These are phyloP conservation scores for Apodemus speciosus DNA, from an alignment of 2,113 vertebrate species.

Conservation along the genomic window DNA sequence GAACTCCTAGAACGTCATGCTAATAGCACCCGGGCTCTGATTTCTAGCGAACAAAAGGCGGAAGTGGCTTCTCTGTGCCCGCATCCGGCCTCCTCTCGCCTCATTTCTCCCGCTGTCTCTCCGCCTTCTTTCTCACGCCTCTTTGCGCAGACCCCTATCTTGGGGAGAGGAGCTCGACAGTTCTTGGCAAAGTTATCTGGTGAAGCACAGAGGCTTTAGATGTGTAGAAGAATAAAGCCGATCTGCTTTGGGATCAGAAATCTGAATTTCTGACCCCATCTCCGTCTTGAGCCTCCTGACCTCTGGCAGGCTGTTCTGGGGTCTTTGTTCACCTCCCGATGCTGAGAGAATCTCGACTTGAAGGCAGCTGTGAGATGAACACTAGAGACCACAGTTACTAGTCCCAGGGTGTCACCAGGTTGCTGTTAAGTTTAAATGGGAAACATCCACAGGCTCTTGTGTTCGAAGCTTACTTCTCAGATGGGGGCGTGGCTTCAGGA, in stretches of 20 bases:
- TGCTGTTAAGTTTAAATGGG: background rate
- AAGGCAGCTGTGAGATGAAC: background rate
- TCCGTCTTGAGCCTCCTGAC: background rate
- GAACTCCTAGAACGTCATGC: conserved; percentile 35
- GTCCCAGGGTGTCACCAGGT: accelerated
- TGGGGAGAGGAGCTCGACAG: no score
- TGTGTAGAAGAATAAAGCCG: background rate
- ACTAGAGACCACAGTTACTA: accelerated
- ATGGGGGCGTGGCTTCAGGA: background rate
- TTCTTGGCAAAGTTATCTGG: conserved; percentile 32
- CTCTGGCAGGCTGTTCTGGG: accelerated
- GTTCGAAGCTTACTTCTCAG: background rate
- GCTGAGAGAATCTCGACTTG: background rate
- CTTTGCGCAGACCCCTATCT: background rate
- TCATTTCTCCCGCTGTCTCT: background rate
- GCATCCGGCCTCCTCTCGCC: background rate
- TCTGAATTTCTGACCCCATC: background rate
- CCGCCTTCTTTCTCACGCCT: background rate
- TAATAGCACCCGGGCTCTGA: background rate
- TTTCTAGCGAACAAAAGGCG: conserved; percentile 47
- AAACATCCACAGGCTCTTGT: background rate
- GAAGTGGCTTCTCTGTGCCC: background rate
- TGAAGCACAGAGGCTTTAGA: background rate
- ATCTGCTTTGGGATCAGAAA: conserved; percentile 14
- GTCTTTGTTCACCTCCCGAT: background rate